Percentiles rank a stretch among this genome's conserved stretches.
phyloP scores from a whole-genome alignment of 92 coral and sea anemone species.

The Muricea muricata region DNA sequence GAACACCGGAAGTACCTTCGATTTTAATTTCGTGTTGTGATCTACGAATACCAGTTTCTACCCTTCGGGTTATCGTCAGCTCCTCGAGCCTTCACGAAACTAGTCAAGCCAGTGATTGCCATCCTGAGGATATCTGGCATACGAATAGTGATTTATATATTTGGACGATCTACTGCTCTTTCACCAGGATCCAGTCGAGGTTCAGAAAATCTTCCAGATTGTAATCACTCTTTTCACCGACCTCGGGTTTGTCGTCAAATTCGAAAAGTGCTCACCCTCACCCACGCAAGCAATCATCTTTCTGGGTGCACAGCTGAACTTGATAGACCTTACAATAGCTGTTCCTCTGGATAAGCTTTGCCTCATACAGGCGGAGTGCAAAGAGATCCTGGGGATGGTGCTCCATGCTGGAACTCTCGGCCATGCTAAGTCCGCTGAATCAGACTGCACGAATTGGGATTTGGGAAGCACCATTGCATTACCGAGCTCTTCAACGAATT shows the following conservation, averaged over 20 bases:
- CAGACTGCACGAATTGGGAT: conserved; percentile 52
- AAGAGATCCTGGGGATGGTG: conserved; percentile 20
- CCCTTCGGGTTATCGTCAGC: conserved; percentile 58
- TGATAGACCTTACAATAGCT: not conserved
- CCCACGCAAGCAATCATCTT: conserved; percentile 38
- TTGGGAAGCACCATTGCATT: conserved; percentile 47
- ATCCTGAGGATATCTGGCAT: conserved; percentile 13
- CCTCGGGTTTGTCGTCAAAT: conserved; percentile 41
- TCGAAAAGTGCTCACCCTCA: conserved; percentile 43
- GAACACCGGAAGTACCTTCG: conserved; percentile 33
- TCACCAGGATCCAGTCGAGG: conserved; percentile 1
- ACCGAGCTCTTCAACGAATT: conserved; percentile 31
- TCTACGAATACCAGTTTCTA: conserved; percentile 62
- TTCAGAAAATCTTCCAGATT: conserved; percentile 21
- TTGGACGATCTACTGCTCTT: conserved; percentile 41
- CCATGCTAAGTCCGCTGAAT: conserved; percentile 42
- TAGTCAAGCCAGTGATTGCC: conserved; percentile 34
- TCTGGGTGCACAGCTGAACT: conserved; percentile 17
- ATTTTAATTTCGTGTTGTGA: conserved; percentile 44
- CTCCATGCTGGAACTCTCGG: conserved; percentile 34
- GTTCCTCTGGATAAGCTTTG: conserved; percentile 32
- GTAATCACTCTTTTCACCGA: conserved; percentile 32
- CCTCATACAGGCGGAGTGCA: conserved; percentile 28
- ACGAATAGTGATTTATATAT: conserved; percentile 54
- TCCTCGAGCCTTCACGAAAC: conserved; percentile 46